phyloP scores from a whole-genome alignment of 2,113 vertebrate genomes.

The Noturus placidus region DNA sequence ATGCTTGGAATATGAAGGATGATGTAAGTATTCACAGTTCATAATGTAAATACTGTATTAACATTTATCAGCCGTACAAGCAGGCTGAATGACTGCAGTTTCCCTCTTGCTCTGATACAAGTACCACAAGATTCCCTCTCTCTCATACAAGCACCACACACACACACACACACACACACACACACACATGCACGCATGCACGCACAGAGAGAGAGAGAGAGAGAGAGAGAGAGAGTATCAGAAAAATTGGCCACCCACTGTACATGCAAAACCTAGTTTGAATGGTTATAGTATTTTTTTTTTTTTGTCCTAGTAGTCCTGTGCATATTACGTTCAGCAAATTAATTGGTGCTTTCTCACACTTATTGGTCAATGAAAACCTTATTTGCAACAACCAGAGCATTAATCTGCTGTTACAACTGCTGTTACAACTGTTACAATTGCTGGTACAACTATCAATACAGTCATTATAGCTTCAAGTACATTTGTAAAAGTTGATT shows the following conservation, averaged over 20 bases:
- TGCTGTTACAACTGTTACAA: neutral
- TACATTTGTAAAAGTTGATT: neutral
- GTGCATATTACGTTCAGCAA: neutral
- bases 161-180: neutral
- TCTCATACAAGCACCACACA: neutral
- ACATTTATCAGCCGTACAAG: neutral
- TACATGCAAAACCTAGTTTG: neutral
- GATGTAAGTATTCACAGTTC: neutral
- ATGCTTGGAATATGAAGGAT: neutral
- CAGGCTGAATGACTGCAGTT: neutral
- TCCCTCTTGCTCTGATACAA: neutral
- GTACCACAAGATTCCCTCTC: no score
- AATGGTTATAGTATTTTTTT: neutral
- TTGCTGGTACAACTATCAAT: neutral
- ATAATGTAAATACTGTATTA: neutral
- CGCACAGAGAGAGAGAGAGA: no score
- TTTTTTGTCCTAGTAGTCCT: neutral
- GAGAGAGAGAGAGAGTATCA: neutral
- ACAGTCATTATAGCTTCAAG: neutral
- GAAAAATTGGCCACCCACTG: neutral
- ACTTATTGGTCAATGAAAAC: neutral
- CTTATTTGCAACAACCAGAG: neutral
- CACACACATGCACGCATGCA: neutral
- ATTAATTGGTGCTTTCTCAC: neutral
- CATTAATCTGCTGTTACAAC: neutral